Evolutionary conservation across 2,888 invertebrate species (phyloP).

Genomic region (Hanleya hanleyi): DNA sequence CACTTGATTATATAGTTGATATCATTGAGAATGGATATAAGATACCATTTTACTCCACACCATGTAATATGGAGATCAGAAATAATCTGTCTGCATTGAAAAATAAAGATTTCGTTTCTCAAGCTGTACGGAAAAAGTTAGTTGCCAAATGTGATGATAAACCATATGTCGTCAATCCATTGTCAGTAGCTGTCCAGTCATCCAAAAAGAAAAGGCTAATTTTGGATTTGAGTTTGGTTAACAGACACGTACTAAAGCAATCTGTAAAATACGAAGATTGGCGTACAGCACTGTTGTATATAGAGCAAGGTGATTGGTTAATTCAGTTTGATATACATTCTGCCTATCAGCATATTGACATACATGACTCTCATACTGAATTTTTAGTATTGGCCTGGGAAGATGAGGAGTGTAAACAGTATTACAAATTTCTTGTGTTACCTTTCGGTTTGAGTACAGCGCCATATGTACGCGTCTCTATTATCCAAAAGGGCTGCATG

Average conservation of each 20-base stretch:
- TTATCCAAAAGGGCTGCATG: no score
- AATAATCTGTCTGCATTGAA: constrained; percentile 1
- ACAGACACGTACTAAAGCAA: constrained; percentile 1
- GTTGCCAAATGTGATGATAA: neutral
- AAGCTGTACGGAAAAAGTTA: neutral
- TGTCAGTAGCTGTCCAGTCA: neutral
- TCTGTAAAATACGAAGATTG: constrained; percentile 18
- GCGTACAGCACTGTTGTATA: neutral
- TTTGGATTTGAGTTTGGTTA: constrained; percentile 7
- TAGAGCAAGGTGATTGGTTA: constrained; percentile 10
- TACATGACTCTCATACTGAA: neutral
- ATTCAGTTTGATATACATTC: constrained; percentile 20
- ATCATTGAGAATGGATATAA: neutral
- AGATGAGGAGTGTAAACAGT: neutral
- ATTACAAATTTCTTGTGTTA: neutral
- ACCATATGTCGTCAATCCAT: constrained; percentile 5
- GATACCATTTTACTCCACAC: neutral
- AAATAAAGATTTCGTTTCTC: neutral
- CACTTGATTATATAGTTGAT: neutral
- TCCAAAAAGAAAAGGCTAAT: constrained; percentile 7
- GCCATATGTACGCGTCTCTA: neutral
- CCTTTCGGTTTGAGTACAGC: neutral
- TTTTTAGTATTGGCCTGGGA: constrained; percentile 20
- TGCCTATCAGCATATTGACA: constrained; percentile 22
- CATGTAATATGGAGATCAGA: neutral